Conservation (phyloP, 1,140 invertebrate species). For the Neoseiulus cucumeris region DNA sequence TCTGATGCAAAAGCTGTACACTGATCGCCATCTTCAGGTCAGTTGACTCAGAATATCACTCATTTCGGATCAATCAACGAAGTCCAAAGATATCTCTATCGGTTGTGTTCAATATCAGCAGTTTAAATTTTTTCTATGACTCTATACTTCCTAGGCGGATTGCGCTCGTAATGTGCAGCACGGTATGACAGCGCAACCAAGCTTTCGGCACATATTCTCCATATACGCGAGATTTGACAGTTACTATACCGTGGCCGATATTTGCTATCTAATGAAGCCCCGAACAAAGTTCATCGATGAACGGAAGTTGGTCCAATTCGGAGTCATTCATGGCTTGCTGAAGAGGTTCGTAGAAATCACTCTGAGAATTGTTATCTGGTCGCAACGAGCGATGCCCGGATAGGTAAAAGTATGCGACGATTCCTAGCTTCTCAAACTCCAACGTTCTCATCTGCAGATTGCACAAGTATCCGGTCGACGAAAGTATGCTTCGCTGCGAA, state of each 20-base stretch:
- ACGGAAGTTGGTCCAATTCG: conserved; percentile 72
- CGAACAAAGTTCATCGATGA: conserved; percentile 39
- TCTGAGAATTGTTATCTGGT: too few species aligned
- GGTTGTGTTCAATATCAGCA: neutral
- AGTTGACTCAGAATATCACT: too few species aligned
- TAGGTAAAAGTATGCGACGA: too few species aligned
- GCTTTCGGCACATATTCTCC: neutral
- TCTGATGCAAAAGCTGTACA: conserved; percentile 38
- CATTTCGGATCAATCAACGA: neutral
- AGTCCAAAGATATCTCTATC: neutral
- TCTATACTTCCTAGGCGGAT: neutral
- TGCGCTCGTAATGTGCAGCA: neutral
- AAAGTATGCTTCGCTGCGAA: neutral
- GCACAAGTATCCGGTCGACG: conserved; percentile 37
- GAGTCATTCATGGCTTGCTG: conserved; percentile 48
- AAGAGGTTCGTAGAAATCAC: conserved; percentile 7
- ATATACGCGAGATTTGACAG: neutral
- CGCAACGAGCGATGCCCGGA: too few species aligned
- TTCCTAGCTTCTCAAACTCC: too few species aligned
- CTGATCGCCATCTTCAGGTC: neutral
- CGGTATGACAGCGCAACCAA: neutral
- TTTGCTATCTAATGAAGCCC: neutral
- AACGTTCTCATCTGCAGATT: conserved; percentile 47
- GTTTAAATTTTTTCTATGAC: neutral
- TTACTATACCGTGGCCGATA: conserved; percentile 5